Evolutionary conservation across 2,113 vertebrate genomes (phyloP).

Genomic region (Istiophorus platypterus): DNA sequence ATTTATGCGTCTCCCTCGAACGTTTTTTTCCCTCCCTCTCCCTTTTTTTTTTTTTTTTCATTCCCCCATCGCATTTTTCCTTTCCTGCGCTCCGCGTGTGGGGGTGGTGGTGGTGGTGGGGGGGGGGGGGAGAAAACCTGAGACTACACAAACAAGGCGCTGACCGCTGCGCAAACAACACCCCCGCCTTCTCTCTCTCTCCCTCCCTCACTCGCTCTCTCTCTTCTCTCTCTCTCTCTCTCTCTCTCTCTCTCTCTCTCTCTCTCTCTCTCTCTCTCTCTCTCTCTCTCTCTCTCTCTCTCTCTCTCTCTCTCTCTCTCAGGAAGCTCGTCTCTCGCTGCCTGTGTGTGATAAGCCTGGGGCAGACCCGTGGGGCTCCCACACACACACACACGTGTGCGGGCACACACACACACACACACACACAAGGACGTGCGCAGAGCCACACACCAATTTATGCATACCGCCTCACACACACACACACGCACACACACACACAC

Average conservation of each 20-base stretch:
- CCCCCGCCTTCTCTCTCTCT: slow-evolving; percentile 57
- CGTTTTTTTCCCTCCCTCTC: slow-evolving; percentile 65
- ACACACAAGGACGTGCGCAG: slow-evolving; percentile 40
- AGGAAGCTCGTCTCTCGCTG: slow-evolving; percentile 85
- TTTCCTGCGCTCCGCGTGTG: slow-evolving; percentile 72
- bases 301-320: slow-evolving; percentile 61
- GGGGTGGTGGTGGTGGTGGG: slow-evolving; percentile 61
- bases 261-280: slow-evolving; percentile 32
- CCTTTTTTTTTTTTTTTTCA: slow-evolving; percentile 49
- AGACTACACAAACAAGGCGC: slow-evolving; percentile 85
- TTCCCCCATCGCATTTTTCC: slow-evolving; percentile 66
- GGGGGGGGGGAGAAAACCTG: slow-evolving; percentile 75
- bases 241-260: slow-evolving; percentile 61
- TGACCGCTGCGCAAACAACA: slow-evolving; percentile 82
- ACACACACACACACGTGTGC: slow-evolving; percentile 51
- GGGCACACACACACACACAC: slow-evolving; percentile 27
- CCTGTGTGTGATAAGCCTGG: slow-evolving; percentile 85
- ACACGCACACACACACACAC: slow-evolving; percentile 37
- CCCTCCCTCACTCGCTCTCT: neutral
- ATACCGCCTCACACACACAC: slow-evolving; percentile 44
- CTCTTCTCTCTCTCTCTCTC: slow-evolving; percentile 8
- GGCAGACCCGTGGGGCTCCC: slow-evolving; percentile 81
- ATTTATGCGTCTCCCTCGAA: slow-evolving; percentile 83
- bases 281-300: slow-evolving; percentile 12
- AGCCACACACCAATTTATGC: slow-evolving; percentile 73